Conservation (phyloP, 2,888 invertebrate species). For the Actias luna region DNA sequence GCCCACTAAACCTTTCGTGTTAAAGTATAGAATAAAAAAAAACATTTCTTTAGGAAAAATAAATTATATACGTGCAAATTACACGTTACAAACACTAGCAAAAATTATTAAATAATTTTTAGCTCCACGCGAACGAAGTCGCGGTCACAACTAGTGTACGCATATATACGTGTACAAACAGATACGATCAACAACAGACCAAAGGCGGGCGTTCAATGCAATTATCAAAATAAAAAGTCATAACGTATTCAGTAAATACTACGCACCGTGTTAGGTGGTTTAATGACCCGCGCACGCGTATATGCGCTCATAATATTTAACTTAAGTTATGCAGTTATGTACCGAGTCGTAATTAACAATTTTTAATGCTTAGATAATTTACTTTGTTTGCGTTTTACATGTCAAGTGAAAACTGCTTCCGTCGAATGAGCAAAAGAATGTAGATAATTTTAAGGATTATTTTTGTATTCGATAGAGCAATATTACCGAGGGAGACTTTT, state of each 20-base stretch:
- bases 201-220: not conserved
- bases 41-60: too few species aligned
- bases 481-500: too few species aligned
- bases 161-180: not conserved
- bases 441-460: too few species aligned
- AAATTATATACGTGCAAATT: too few species aligned
- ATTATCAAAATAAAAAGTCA: conserved; percentile 6
- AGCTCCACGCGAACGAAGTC: too few species aligned
- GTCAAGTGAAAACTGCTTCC: not conserved
- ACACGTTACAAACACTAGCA: too few species aligned
- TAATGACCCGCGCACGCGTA: conserved; percentile 28
- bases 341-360: not conserved
- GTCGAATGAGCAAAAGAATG: too few species aligned
- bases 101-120: too few species aligned
- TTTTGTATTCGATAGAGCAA: too few species aligned
- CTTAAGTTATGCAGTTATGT: conserved; percentile 13
- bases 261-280: conserved; percentile 23
- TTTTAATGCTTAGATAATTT: not conserved
- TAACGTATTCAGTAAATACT: conserved; percentile 5
- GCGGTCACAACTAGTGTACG: too few species aligned
- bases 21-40: too few species aligned
- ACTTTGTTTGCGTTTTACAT: not conserved
- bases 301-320: conserved; percentile 35
- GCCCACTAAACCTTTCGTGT: too few species aligned
- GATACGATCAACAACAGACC: not conserved